phyloP scores from a whole-genome alignment of 2,113 vertebrate genomes.

The Odocoileus hemionus region DNA sequence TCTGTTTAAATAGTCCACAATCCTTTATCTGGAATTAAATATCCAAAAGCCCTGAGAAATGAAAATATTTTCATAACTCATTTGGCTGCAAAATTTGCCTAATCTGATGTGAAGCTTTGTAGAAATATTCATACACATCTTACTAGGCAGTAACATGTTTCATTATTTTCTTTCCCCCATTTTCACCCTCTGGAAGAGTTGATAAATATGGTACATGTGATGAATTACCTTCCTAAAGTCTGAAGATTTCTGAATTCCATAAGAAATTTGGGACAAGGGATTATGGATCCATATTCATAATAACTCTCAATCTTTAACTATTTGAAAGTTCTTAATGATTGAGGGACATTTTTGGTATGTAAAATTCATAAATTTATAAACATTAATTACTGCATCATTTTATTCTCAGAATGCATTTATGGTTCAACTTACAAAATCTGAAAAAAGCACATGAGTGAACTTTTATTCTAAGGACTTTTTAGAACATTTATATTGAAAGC shows the following conservation, averaged over 20 bases:
- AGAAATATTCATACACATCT: background rate
- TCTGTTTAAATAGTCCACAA: background rate
- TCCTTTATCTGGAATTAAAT: background rate
- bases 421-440: background rate
- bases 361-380: background rate
- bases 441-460: background rate
- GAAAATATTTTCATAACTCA: slow-evolving; percentile 1
- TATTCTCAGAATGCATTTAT: background rate
- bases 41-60: background rate
- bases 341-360: background rate
- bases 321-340: background rate
- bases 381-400: background rate
- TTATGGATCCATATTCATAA: background rate
- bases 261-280: background rate
- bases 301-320: background rate
- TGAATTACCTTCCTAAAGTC: background rate
- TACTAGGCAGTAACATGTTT: background rate
- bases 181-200: background rate
- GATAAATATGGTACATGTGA: background rate
- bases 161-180: background rate
- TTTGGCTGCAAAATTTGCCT: background rate
- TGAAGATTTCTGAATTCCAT: background rate
- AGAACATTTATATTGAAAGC: background rate
- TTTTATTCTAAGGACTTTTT: background rate
- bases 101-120: background rate